phyloP scores from a whole-genome alignment of 2,888 invertebrate species.

The Autographa pulchrina region DNA sequence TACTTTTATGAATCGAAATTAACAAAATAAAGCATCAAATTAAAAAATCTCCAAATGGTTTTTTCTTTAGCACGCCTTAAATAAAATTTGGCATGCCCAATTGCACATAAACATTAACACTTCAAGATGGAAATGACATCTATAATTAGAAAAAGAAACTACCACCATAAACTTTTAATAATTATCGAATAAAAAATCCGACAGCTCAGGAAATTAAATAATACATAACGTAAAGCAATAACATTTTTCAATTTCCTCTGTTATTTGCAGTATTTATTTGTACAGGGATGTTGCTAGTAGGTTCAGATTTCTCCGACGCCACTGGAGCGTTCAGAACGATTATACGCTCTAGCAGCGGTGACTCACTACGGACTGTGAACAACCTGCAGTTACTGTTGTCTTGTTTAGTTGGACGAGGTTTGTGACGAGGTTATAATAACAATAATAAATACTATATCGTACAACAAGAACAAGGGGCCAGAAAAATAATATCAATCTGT shows the following conservation, averaged over 20 bases:
- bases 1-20: no score
- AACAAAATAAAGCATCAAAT: no score
- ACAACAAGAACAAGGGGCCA: no score
- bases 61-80: no score
- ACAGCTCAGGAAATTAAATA: constrained; percentile 1
- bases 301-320: constrained; percentile 49
- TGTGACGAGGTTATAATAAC: neutral
- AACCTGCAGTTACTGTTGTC: constrained; percentile 20
- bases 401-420: constrained; percentile 5
- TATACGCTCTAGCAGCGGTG: constrained; percentile 63
- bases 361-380: constrained; percentile 49
- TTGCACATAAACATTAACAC: neutral
- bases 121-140: neutral
- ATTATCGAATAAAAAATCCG: neutral
- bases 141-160: neutral
- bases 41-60: no score
- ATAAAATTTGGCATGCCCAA: no score
- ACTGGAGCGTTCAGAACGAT: constrained; percentile 54
- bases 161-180: neutral
- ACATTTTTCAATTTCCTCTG: constrained; percentile 1
- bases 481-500: no score
- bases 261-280: neutral
- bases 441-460: no score
- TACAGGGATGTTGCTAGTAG: neutral
- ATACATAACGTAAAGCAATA: neutral